phyloP scores from a whole-genome alignment of 2,113 vertebrate genomes.

The Tautogolabrus adspersus region DNA sequence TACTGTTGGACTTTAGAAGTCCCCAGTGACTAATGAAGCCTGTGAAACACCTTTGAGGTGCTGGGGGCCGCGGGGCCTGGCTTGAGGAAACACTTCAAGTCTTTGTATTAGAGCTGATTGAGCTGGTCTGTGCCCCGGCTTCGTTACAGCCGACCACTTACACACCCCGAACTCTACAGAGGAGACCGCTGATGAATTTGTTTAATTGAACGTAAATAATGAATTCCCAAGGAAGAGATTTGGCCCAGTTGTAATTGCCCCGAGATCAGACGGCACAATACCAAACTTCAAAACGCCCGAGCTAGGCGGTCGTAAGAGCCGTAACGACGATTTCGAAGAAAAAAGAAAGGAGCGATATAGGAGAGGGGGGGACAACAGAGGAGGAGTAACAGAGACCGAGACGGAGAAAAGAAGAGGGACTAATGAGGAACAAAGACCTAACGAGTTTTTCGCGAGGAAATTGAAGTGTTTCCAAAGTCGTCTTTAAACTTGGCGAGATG shows the following conservation, averaged over 20 bases:
- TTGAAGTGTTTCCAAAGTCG: slow-evolving; percentile 88
- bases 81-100: slow-evolving; percentile 73
- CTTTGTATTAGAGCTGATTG: slow-evolving; percentile 86
- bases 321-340: slow-evolving; percentile 84
- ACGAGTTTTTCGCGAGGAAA: slow-evolving; percentile 84
- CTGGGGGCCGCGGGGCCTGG: slow-evolving; percentile 55
- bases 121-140: slow-evolving; percentile 67
- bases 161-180: slow-evolving; percentile 60
- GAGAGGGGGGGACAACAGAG: slow-evolving; percentile 66
- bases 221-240: slow-evolving; percentile 88
- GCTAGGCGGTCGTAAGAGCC: slow-evolving; percentile 77
- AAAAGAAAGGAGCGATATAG: slow-evolving; percentile 72
- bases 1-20: slow-evolving; percentile 73
- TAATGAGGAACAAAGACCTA: slow-evolving; percentile 90
- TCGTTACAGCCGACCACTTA: slow-evolving; percentile 75
- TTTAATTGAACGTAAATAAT: slow-evolving; percentile 90
- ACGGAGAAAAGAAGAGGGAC: slow-evolving; percentile 73
- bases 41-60: slow-evolving; percentile 84
- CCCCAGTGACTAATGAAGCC: slow-evolving; percentile 78
- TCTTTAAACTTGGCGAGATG: slow-evolving; percentile 89
- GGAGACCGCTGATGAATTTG: slow-evolving; percentile 83
- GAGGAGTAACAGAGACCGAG: slow-evolving; percentile 73
- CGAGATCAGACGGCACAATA: slow-evolving; percentile 85
- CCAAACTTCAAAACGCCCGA: slow-evolving; percentile 83
- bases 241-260: slow-evolving; percentile 85